A percentile compares a stretch with the other conserved stretches of the same genome.
phyloP scores from a whole-genome alignment of 2,113 vertebrate species.

The Manacus vitellinus region DNA sequence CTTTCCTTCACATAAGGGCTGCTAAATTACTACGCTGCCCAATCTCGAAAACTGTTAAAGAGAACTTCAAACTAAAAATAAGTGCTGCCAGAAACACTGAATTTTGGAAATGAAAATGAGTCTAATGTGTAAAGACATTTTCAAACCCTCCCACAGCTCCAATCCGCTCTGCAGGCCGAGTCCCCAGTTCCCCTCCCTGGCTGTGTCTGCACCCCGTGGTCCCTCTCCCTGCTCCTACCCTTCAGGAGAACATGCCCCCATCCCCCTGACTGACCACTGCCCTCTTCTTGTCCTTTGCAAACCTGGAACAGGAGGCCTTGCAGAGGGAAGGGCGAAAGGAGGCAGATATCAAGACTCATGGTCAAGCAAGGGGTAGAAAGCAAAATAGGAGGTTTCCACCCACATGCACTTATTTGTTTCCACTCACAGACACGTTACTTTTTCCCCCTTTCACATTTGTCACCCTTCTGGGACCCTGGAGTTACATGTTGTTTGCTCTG shows the following conservation, averaged over 20 bases:
- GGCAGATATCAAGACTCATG: accelerated
- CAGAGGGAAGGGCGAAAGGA: background rate
- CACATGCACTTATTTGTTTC: background rate
- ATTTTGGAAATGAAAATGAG: constrained; percentile 57
- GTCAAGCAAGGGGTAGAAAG: accelerated
- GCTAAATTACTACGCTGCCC: constrained; percentile 54
- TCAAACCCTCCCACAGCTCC: constrained; percentile 27
- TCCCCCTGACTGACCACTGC: accelerated
- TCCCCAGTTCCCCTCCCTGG: background rate
- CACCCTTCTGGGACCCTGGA: background rate
- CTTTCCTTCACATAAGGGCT: constrained; percentile 54
- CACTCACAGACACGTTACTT: background rate
- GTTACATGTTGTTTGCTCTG: background rate
- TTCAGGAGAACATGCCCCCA: accelerated
- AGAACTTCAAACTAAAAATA: constrained; percentile 62
- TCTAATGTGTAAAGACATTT: background rate
- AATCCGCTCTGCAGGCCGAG: background rate
- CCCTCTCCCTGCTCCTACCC: background rate
- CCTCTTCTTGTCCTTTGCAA: too few relatives aligned
- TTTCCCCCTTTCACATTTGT: background rate
- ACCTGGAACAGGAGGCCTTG: too few relatives aligned
- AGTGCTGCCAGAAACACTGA: constrained; percentile 52
- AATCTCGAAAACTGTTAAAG: constrained; percentile 27
- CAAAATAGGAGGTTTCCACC: background rate
- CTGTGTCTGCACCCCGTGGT: background rate